These are phyloP conservation scores for Lutjanus argentimaculatus DNA, from an alignment of 2,797 vertebrate species.

Conservation along the genomic window DNA sequence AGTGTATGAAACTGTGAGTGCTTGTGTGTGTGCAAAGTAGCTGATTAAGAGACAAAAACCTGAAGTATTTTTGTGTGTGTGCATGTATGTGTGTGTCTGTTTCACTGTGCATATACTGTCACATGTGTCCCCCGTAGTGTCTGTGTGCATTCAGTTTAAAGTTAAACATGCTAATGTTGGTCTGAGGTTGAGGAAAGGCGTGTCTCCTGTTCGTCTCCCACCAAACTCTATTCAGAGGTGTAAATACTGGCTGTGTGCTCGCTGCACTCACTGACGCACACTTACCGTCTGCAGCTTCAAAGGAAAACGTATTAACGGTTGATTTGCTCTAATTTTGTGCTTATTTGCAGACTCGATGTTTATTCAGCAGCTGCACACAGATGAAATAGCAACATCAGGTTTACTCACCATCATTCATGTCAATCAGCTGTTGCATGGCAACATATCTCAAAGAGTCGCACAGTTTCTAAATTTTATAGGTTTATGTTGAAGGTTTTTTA, in stretches of 20 bases:
- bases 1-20: not conserved
- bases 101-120: not conserved
- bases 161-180: conserved; percentile 68
- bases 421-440: conserved; percentile 48
- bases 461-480: conserved; percentile 37
- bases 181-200: conserved; percentile 67
- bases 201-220: conserved; percentile 54
- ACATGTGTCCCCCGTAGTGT: conserved; percentile 39
- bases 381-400: conserved; percentile 59
- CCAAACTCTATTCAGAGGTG: conserved; percentile 65
- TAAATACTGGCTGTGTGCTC: conserved; percentile 72
- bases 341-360: conserved; percentile 63
- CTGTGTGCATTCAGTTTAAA: conserved; percentile 58
- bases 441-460: conserved; percentile 34
- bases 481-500: conserved; percentile 31
- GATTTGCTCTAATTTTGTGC: conserved; percentile 58
- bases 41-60: conserved; percentile 11
- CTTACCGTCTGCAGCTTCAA: conserved; percentile 57
- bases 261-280: conserved; percentile 53
- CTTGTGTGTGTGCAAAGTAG: not conserved
- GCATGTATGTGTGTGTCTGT: not conserved
- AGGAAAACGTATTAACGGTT: conserved; percentile 51
- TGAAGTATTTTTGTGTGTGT: conserved; percentile 7
- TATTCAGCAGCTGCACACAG: conserved; percentile 43
- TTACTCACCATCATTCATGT: conserved; percentile 65